Conservation (phyloP, 2,888 invertebrate species). For the Leptopterna dolabrata region DNA sequence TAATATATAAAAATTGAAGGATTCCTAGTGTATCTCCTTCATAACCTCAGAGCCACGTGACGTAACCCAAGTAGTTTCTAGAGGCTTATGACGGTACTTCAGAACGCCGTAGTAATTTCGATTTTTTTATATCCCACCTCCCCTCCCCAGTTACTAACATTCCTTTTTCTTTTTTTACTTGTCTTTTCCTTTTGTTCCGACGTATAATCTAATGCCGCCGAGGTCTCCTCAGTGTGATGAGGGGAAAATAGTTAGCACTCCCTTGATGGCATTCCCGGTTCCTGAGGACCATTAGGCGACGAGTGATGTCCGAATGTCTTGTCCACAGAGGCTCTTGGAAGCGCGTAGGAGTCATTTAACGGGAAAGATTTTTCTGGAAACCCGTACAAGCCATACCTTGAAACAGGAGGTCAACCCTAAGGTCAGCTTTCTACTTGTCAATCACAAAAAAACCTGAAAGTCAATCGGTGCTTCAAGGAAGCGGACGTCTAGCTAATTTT, state of each 20-base stretch:
- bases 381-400: background rate
- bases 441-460: background rate
- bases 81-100: background rate
- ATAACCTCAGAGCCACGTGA: background rate
- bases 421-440: slow-evolving; percentile 11
- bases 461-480: background rate
- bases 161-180: background rate
- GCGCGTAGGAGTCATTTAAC: slow-evolving; percentile 3
- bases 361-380: background rate
- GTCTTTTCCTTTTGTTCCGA: background rate
- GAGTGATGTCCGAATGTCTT: background rate
- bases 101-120: background rate
- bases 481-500: background rate
- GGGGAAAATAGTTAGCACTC: slow-evolving; percentile 7
- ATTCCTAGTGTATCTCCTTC: background rate
- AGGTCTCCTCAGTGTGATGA: background rate
- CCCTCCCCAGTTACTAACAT: background rate
- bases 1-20: background rate
- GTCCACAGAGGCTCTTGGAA: background rate
- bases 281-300: background rate
- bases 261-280: background rate
- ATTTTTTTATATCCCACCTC: background rate
- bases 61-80: background rate
- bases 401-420: background rate
- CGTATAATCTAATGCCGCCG: slow-evolving; percentile 3